phyloP scores from a whole-genome alignment of 2,113 vertebrate species.

The Tretioscincus oriximinensis region DNA sequence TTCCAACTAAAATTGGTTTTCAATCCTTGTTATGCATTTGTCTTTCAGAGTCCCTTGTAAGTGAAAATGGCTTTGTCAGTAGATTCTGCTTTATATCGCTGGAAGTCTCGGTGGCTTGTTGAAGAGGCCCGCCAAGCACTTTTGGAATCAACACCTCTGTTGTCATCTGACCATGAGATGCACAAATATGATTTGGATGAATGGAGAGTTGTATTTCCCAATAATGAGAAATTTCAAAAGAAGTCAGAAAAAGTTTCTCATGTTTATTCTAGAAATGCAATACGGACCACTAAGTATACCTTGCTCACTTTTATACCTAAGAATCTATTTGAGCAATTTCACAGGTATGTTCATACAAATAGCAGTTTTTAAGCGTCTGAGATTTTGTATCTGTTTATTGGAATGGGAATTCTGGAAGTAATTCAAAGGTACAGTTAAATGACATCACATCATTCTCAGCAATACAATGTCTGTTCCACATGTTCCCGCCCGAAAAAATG shows the following conservation, averaged over 20 bases:
- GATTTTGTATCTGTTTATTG: not conserved
- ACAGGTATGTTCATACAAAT: slow-evolving; percentile 63
- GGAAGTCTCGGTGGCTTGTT: slow-evolving; percentile 36
- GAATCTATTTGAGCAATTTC: slow-evolving; percentile 75
- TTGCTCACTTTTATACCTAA: slow-evolving; percentile 75
- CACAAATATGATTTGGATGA: slow-evolving; percentile 13
- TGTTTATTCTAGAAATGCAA: slow-evolving; percentile 64
- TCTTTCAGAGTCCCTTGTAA: slow-evolving; percentile 37
- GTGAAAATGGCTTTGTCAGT: slow-evolving; percentile 63
- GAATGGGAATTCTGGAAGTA: not conserved
- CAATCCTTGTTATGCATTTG: slow-evolving; percentile 31
- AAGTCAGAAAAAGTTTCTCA: slow-evolving; percentile 42
- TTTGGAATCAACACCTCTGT: slow-evolving; percentile 64
- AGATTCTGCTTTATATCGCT: slow-evolving; percentile 58
- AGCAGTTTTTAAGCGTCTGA: slow-evolving; percentile 1
- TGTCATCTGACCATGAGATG: slow-evolving; percentile 29
- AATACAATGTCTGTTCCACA: too few species aligned
- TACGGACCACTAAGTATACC: slow-evolving; percentile 70
- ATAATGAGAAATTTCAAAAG: slow-evolving; percentile 46
- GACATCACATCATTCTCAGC: not conserved
- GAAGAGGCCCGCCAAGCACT: not conserved
- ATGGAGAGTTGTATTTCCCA: slow-evolving; percentile 67
- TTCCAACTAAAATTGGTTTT: slow-evolving; percentile 5
- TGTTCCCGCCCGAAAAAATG: too few species aligned
- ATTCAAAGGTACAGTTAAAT: not conserved